Base-by-base conservation (phyloP, 2,888 invertebrate species). In the Smittia sp. region DNA sequence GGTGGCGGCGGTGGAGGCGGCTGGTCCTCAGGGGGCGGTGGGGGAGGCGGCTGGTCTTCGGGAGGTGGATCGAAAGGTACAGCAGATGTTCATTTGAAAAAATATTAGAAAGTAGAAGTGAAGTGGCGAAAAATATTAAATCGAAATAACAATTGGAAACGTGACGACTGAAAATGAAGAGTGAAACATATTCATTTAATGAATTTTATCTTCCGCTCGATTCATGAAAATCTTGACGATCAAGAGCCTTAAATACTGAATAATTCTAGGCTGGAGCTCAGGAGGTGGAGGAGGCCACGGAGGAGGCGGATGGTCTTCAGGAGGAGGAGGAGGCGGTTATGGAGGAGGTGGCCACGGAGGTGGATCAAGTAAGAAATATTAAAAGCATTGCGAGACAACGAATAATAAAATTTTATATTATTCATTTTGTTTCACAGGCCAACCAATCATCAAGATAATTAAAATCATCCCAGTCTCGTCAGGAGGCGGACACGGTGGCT, bases 11-110 rank as follows among this genome's bases (percentile, higher is more conserved):
- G 25, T 6, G 18, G 20, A 6, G 27, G 72, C 22, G 25, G 58
- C 6, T 58, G 58, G 58, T 58, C 58, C 2, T 58, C 58, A 58
- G 58, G 32, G 15, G 65, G 65, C 15, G n/a, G 27, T 7, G 15
- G 27, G 15, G 38, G 38, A 9, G 15, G 62, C 6, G 62, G 62
- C 6, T 65, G 65, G 65, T 27, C 25, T 1, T 65, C 65, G 32
- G 67, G 69, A n/a, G 69, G 69, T 52, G 69, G 69, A 69, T 54
- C 54, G 18, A 54, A 54, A 54, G 54, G 54, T 54, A 54, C 6
- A 54, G 15, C 7, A 54, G n/a, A n/a, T n/a, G n/a, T n/a, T 39
- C 18, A 9, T 15, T 9, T 54, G n/a, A 54, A 6, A 54, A 15
- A 54, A 54, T 54, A 9, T n/a, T 54, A 6, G 54, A 54, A 9